phyloP scores from a whole-genome alignment of 1,140 invertebrate genomes.

The Kradibia gibbosae region DNA sequence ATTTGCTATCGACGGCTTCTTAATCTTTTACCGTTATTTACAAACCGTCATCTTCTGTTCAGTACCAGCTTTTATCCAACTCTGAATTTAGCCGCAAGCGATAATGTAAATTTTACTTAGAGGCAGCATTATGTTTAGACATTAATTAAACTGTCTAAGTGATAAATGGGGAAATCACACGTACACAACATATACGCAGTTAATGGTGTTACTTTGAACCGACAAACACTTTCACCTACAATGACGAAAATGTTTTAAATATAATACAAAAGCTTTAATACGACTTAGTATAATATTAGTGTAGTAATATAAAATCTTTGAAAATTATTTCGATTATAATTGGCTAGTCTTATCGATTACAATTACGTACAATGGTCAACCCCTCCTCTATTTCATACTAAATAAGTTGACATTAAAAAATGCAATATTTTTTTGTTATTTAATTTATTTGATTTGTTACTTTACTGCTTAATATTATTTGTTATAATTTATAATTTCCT shows the following conservation, averaged over 20 bases:
- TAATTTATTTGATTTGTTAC: too few species aligned
- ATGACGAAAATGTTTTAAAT: constrained; percentile 5
- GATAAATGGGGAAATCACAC: neutral
- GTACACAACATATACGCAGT: neutral
- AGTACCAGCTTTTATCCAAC: neutral
- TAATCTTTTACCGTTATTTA: neutral
- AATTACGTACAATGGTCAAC: too few species aligned
- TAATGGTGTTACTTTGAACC: neutral
- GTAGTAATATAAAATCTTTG: too few species aligned
- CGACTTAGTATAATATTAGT: too few species aligned
- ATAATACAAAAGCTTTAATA: too few species aligned
- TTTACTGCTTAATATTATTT: too few species aligned
- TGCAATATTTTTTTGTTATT: too few species aligned
- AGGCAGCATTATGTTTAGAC: neutral
- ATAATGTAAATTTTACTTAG: constrained; percentile 1
- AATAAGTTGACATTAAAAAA: too few species aligned
- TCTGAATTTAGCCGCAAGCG: neutral
- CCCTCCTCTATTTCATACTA: too few species aligned
- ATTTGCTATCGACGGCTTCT: neutral
- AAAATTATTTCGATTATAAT: too few species aligned
- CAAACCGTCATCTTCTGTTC: neutral
- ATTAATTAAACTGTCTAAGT: constrained; percentile 26
- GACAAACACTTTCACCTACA: neutral
- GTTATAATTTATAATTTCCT: too few species aligned
- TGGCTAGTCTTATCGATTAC: too few species aligned